phyloP scores from a whole-genome alignment of 2,888 invertebrate species.

The Pyrocoelia pectoralis region DNA sequence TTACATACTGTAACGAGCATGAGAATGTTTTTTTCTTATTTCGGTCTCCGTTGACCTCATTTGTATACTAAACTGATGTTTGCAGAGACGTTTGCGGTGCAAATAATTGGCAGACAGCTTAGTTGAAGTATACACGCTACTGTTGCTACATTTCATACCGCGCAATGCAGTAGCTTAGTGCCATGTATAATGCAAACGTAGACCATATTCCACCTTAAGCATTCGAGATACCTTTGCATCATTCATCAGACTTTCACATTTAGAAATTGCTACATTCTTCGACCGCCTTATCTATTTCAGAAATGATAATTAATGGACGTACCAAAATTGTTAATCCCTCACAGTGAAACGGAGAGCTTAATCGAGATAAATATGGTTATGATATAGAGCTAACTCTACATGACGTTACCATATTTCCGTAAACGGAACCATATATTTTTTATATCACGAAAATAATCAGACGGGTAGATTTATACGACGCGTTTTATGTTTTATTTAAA shows the following conservation, averaged over 20 bases:
- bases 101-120: conserved; percentile 29
- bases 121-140: conserved; percentile 20
- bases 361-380: conserved; percentile 26
- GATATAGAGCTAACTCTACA: conserved; percentile 18
- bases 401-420: conserved; percentile 26
- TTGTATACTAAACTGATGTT: conserved; percentile 19
- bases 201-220: conserved; percentile 22
- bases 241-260: conserved; percentile 24
- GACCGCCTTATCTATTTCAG: not conserved
- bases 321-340: no score
- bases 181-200: conserved; percentile 33
- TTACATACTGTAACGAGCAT: no score
- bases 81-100: conserved; percentile 19
- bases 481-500: conserved; percentile 32
- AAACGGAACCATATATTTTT: conserved; percentile 34
- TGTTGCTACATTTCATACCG: conserved; percentile 28
- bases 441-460: conserved; percentile 33
- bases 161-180: conserved; percentile 31
- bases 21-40: conserved; percentile 1
- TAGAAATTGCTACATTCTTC: conserved; percentile 8
- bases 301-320: no score
- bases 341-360: conserved; percentile 12
- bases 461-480: conserved; percentile 34
- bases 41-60: conserved; percentile 21
- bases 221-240: conserved; percentile 30